phyloP scores from a whole-genome alignment of 2,113 vertebrate genomes.

The Urocitellus parryii region DNA sequence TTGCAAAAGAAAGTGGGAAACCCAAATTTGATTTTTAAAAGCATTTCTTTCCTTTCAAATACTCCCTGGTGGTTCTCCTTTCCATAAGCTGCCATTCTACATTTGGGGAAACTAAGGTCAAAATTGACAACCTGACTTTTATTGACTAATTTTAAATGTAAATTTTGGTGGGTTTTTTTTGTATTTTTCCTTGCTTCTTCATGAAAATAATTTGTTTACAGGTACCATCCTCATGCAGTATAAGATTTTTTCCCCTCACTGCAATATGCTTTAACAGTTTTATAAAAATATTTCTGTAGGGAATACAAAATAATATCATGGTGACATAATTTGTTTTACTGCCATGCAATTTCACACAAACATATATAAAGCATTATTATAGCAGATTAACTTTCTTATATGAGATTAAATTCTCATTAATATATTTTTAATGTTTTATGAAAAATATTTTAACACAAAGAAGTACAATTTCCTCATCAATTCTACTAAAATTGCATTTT shows the following conservation, averaged over 20 bases:
- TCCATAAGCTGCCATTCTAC: not conserved
- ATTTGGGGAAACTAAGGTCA: not conserved
- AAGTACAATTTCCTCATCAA: constrained; percentile 53
- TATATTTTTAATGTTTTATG: constrained; percentile 72
- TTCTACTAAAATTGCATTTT: constrained; percentile 66
- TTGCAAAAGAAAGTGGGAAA: not conserved
- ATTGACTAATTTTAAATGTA: constrained; percentile 42
- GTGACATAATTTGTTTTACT: constrained; percentile 74
- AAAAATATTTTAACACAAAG: constrained; percentile 67
- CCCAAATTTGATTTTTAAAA: not conserved
- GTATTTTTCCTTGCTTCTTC: constrained; percentile 49
- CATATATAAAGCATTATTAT: constrained; percentile 69
- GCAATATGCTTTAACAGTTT: constrained; percentile 37
- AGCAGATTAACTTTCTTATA: constrained; percentile 69
- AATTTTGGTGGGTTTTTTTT: not conserved
- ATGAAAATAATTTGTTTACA: constrained; percentile 64
- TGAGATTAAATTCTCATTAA: constrained; percentile 76
- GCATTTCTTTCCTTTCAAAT: not conserved
- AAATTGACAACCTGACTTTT: not conserved
- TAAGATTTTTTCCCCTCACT: not conserved
- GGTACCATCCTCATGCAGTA: constrained; percentile 2
- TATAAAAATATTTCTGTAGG: constrained; percentile 69
- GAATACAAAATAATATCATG: constrained; percentile 61
- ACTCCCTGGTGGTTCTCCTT: not conserved
- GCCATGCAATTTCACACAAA: constrained; percentile 50